Percentiles rank a stretch among this genome's conserved stretches.
These are phyloP conservation scores for Apamea crenata DNA, from an alignment of 2,888 invertebrate genomes.

Conservation along the genomic window DNA sequence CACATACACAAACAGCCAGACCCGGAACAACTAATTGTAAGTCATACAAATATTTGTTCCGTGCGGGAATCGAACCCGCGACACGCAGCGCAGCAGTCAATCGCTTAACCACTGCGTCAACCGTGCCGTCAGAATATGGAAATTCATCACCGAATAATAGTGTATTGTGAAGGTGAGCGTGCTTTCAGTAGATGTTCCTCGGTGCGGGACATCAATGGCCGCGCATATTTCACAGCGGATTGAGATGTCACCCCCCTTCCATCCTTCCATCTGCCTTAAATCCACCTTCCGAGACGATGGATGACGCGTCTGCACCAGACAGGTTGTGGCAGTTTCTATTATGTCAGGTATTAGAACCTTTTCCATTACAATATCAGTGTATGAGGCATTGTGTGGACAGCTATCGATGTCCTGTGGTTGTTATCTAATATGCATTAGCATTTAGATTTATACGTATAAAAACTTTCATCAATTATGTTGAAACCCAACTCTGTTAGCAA, in stretches of 20 bases:
- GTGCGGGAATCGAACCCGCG: too few species aligned
- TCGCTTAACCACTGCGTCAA: too few species aligned
- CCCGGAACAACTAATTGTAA: too few species aligned
- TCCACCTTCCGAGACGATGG: conserved; percentile 13
- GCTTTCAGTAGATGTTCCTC: background rate
- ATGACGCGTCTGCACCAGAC: conserved; percentile 1
- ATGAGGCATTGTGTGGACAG: background rate
- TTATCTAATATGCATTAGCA: background rate
- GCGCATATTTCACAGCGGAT: conserved; percentile 8
- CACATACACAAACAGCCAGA: too few species aligned
- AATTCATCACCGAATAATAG: conserved; percentile 10
- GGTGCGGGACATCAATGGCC: background rate
- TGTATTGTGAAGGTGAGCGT: conserved; percentile 10
- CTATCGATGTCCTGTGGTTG: background rate
- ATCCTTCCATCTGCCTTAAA: background rate
- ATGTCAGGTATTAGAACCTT: background rate
- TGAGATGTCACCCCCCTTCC: background rate
- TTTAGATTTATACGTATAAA: background rate
- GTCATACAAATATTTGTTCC: too few species aligned
- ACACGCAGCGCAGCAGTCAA: too few species aligned
- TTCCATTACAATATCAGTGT: background rate
- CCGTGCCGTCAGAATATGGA: too few species aligned
- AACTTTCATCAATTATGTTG: background rate
- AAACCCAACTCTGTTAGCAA: background rate
- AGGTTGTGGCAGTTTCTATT: background rate